A percentile compares a stretch with the other conserved stretches of the same genome.
Conservation (phyloP, 2,797 vertebrate species). For the Eupleurogrammus muticus region DNA sequence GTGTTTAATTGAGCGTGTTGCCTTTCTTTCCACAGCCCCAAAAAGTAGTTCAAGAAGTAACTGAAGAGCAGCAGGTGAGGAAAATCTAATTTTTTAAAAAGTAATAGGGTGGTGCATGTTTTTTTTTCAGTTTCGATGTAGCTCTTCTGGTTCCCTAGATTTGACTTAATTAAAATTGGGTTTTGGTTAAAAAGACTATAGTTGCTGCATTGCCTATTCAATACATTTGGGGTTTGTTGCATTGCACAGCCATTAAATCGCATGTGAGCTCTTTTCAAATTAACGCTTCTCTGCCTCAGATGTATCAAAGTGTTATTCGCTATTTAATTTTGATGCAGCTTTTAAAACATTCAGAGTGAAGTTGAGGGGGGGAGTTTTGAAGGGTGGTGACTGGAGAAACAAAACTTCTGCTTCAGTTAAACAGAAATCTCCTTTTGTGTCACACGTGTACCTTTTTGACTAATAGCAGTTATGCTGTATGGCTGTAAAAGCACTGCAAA, state of each 20-base stretch:
- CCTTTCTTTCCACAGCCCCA: conserved; percentile 71
- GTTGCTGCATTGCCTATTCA: background rate
- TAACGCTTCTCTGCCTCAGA: background rate
- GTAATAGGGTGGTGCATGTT: conserved; percentile 28
- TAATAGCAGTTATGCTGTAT: conserved; percentile 33
- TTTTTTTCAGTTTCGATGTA: conserved; percentile 39
- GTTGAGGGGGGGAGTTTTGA: background rate
- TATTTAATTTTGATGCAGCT: background rate
- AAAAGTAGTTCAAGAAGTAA: conserved; percentile 72
- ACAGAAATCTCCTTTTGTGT: conserved; percentile 66
- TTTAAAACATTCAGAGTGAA: conserved; percentile 22
- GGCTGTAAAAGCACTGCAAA: conserved; percentile 14
- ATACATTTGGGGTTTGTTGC: too few relatives aligned
- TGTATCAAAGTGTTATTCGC: background rate
- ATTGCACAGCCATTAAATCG: conserved; percentile 1
- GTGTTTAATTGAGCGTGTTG: conserved; percentile 34
- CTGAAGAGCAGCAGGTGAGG: conserved; percentile 80
- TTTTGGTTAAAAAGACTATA: background rate
- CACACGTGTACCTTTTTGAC: conserved; percentile 55
- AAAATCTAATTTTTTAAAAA: conserved; percentile 44
- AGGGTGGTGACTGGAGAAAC: conserved; percentile 18
- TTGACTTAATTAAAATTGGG: background rate
- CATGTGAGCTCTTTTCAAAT: background rate
- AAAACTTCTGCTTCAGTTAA: conserved; percentile 37
- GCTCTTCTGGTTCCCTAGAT: background rate